Conservation (phyloP, 2,113 vertebrate species). For the Galemys pyrenaicus region DNA sequence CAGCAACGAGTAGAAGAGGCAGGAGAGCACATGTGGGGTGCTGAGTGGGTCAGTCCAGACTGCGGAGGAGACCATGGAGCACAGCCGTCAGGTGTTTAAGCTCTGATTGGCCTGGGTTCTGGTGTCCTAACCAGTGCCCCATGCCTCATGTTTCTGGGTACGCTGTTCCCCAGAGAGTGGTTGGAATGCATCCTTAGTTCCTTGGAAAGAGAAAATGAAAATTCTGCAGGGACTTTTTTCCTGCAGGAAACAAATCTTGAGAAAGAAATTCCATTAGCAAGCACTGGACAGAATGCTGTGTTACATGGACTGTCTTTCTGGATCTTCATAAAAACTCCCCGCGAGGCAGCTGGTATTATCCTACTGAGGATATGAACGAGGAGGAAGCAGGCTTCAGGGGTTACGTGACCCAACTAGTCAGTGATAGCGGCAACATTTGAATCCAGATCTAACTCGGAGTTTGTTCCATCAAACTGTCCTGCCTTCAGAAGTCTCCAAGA, state of each 20-base stretch:
- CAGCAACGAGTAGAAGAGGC: background rate
- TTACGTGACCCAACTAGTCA: background rate
- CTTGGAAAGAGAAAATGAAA: background rate
- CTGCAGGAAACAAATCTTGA: background rate
- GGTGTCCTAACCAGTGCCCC: background rate
- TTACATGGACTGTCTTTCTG: background rate
- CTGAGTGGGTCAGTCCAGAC: background rate
- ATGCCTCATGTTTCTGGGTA: fast-evolving
- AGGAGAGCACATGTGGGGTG: background rate
- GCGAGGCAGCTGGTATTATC: background rate
- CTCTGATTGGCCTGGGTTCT: background rate
- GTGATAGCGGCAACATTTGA: background rate
- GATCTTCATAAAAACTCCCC: background rate
- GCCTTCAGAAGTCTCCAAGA: background rate
- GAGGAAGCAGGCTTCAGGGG: too few relatives aligned
- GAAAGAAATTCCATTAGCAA: background rate
- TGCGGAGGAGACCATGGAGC: too few relatives aligned
- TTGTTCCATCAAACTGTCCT: fast-evolving
- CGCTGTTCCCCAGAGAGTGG: background rate
- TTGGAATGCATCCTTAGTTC: background rate
- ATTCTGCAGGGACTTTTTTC: background rate
- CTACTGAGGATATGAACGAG: background rate
- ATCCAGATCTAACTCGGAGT: background rate
- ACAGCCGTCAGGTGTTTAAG: fast-evolving
- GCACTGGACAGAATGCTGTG: too few relatives aligned